Percentiles rank a stretch among this genome's conserved stretches.
phyloP scores from a whole-genome alignment of 1,140 invertebrate genomes.

The Aphelenchoides fujianensis region DNA sequence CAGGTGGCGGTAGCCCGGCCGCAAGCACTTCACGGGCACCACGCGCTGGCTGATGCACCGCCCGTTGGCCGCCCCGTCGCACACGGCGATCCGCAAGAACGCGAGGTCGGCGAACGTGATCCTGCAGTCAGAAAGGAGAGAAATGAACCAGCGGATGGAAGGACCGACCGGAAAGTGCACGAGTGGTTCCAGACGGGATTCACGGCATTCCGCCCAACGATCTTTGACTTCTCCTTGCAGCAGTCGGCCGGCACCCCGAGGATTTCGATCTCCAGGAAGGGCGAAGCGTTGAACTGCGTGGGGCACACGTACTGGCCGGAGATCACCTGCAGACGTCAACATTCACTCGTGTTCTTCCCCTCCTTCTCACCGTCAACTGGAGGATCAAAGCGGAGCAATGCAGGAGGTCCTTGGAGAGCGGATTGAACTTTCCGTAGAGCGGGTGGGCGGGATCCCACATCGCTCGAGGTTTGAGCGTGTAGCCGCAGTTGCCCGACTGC shows the following conservation, averaged over 20 bases:
- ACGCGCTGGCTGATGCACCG: constrained; percentile 77
- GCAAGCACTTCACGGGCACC: constrained; percentile 77
- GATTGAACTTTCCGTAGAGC: constrained; percentile 85
- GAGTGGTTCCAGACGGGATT: constrained; percentile 93
- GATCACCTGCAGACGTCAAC: constrained; percentile 18
- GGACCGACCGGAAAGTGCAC: constrained; percentile 76
- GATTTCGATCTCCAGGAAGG: constrained; percentile 83
- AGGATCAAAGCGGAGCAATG: constrained; percentile 80
- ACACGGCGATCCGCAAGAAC: constrained; percentile 80
- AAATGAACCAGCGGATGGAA: constrained; percentile 27
- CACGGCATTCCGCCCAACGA: constrained; percentile 75
- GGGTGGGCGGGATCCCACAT: constrained; percentile 92
- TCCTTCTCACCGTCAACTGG: constrained; percentile 70
- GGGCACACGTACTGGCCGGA: constrained; percentile 46
- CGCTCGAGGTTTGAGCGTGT: constrained; percentile 80
- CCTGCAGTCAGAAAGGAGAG: constrained; percentile 49
- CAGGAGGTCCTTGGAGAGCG: constrained; percentile 86
- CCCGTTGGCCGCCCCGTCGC: constrained; percentile 76
- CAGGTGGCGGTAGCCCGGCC: constrained; percentile 82
- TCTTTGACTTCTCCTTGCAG: constrained; percentile 80
- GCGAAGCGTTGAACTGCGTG: constrained; percentile 68
- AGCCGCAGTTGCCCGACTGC: constrained; percentile 81
- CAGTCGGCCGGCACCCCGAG: constrained; percentile 85
- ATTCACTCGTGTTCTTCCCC: background rate
- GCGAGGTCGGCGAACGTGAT: constrained; percentile 82